phyloP scores from a whole-genome alignment of 2,888 invertebrate species.

The Acleris literana region DNA sequence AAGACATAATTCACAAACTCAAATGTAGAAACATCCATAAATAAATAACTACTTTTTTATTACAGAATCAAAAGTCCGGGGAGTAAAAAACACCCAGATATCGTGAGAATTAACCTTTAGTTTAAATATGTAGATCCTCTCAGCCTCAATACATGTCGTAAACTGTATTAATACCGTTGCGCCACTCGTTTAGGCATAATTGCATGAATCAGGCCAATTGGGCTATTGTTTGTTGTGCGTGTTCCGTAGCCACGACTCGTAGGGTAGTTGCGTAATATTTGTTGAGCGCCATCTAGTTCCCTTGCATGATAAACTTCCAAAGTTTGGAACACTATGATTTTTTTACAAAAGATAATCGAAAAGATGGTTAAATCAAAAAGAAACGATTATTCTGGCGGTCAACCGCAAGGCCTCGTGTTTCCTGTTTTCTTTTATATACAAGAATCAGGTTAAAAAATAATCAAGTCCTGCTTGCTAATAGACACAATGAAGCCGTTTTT shows the following conservation, averaged over 20 bases:
- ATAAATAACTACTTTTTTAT: too few relatives aligned
- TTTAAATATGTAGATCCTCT: constrained; percentile 1
- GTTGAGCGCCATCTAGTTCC: neutral
- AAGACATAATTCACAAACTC: too few relatives aligned
- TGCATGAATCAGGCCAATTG: neutral
- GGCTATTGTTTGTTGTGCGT: constrained; percentile 1
- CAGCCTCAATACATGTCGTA: neutral
- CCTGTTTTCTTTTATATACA: too few relatives aligned
- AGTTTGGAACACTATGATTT: neutral
- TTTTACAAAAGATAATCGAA: neutral
- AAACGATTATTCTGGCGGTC: too few relatives aligned
- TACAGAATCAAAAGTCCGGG: too few relatives aligned
- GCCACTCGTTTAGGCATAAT: neutral
- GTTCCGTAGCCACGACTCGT: neutral
- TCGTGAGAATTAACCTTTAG: constrained; percentile 1
- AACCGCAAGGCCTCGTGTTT: too few relatives aligned
- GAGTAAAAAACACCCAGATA: neutral
- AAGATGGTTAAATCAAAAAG: too few relatives aligned
- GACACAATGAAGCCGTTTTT: too few relatives aligned
- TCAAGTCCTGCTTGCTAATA: too few relatives aligned
- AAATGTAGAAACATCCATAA: too few relatives aligned
- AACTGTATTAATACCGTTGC: neutral
- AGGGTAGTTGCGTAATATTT: neutral
- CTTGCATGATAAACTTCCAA: neutral
- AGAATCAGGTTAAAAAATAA: too few relatives aligned